Conservation (phyloP, 2,113 vertebrate species). For the Thinocorus orbignyianus region DNA sequence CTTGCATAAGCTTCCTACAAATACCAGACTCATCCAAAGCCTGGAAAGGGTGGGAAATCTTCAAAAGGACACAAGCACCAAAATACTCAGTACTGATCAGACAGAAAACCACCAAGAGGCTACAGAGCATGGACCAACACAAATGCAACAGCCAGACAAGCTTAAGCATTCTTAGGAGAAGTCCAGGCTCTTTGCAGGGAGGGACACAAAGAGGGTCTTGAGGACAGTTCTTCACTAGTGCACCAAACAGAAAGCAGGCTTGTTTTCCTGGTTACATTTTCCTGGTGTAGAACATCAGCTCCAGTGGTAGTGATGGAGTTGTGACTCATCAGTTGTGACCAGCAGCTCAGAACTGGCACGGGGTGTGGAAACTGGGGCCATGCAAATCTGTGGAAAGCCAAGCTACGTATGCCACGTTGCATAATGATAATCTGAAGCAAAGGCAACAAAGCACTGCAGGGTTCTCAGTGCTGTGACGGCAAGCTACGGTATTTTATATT, state of each 20-base stretch:
- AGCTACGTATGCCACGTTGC: background rate
- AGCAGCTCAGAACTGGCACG: background rate
- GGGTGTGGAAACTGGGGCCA: background rate
- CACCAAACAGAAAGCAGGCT: background rate
- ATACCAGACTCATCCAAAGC: background rate
- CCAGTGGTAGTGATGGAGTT: accelerated
- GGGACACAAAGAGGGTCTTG: background rate
- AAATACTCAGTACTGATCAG: background rate
- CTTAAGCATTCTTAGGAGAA: background rate
- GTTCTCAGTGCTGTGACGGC: background rate
- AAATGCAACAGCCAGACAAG: background rate
- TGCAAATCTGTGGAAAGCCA: background rate
- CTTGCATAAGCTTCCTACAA: background rate
- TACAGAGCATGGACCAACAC: background rate
- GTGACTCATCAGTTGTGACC: no score
- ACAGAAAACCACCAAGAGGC: background rate
- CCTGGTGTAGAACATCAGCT: background rate
- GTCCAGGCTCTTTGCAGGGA: background rate
- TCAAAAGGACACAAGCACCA: background rate
- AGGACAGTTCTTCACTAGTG: background rate
- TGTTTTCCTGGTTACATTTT: accelerated
- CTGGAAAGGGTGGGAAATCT: background rate
- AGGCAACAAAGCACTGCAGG: background rate
- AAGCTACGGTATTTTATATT: background rate
- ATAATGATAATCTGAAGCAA: background rate